Base-by-base conservation (phyloP, 2,113 vertebrate species). In the Pollimyrus isidori region DNA sequence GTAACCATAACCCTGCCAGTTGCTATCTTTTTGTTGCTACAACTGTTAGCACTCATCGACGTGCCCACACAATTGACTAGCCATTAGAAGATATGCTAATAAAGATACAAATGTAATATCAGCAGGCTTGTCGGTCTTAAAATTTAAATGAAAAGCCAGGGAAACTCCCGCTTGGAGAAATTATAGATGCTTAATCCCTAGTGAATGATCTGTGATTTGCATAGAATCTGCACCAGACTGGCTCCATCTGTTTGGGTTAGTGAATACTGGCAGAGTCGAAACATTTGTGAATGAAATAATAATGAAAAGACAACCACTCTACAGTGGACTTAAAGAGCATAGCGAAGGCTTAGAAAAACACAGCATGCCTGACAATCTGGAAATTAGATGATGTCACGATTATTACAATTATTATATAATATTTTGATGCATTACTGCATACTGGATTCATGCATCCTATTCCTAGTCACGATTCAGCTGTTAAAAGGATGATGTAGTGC, bases 221-320 rank as follows among this genome's bases (percentile, higher is more conserved):
- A 93, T 93, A 93, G 93, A 92, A 92, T 95, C 94, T 95, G 95
- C 93, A 94, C 93, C 95, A 93, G 93, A 93, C 93, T 50, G 88
- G 93, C 93, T 95, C 95, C 95, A 96, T 96, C 95, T 95, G 95
- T 93, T 95, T 94, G 93, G 91, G 94, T 95, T 93, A 92, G 91
- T 92, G 94, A 94, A 94, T 95, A 94, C 89, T 95, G 95, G 95
- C 95, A 95, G 93, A 91, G 93, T 94, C 91, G 58, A 80, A 90
- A 92, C 93, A 94, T 85, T 90, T 93, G 92, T 92, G 93, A 93
- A 93, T 91, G 93, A 94, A 94, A 95, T 93, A 93, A 93, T 93
- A 93, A 94, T 94, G 92, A 93, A 15, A 87, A 10, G n/a, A 50
- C 30, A 86, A 85, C 30, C 19, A 21, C 80, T 39, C 80, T 86